A percentile compares a stretch with the other conserved stretches of the same genome.
phyloP scores from a whole-genome alignment of 2,797 vertebrate species.

The Taenioides sp. region DNA sequence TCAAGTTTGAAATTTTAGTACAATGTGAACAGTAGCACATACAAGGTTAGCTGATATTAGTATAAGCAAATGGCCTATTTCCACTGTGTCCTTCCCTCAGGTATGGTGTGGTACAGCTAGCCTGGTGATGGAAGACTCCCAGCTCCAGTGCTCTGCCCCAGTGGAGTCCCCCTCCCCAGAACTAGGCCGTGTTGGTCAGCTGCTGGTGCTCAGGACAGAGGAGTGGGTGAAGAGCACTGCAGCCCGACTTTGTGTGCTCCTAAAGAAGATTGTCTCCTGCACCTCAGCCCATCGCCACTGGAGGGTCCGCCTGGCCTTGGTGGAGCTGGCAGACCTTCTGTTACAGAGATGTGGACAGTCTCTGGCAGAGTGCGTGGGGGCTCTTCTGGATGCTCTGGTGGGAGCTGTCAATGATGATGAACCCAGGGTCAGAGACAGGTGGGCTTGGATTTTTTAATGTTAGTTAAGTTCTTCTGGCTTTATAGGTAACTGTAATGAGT shows the following conservation, averaged over 20 bases:
- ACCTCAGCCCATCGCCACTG: constrained; percentile 88
- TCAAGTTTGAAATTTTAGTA: too few relatives aligned
- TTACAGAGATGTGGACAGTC: constrained; percentile 80
- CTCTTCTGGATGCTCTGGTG: constrained; percentile 86
- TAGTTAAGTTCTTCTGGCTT: not conserved
- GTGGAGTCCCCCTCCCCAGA: constrained; percentile 46
- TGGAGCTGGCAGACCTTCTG: constrained; percentile 80
- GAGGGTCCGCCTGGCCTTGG: constrained; percentile 86
- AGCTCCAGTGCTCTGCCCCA: constrained; percentile 68
- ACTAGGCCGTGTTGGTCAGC: constrained; percentile 72
- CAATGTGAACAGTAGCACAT: not conserved
- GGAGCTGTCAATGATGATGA: constrained; percentile 86
- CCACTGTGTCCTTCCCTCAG: constrained; percentile 28
- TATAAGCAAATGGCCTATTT: not conserved
- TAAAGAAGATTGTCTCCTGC: constrained; percentile 83
- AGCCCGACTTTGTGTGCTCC: constrained; percentile 77
- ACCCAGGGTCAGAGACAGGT: constrained; percentile 78
- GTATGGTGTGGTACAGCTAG: constrained; percentile 81
- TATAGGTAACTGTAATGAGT: not conserved
- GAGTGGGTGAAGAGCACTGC: constrained; percentile 85
- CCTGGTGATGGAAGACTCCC: constrained; percentile 85
- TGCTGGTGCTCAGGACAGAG: constrained; percentile 80
- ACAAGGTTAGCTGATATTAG: not conserved
- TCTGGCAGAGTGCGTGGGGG: constrained; percentile 76
- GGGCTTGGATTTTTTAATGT: constrained; percentile 7